Evolutionary conservation across 2,797 vertebrate species (phyloP), one percentile per base, ranked within the genome.

Genomic region (Pangasius djambal): DNA sequence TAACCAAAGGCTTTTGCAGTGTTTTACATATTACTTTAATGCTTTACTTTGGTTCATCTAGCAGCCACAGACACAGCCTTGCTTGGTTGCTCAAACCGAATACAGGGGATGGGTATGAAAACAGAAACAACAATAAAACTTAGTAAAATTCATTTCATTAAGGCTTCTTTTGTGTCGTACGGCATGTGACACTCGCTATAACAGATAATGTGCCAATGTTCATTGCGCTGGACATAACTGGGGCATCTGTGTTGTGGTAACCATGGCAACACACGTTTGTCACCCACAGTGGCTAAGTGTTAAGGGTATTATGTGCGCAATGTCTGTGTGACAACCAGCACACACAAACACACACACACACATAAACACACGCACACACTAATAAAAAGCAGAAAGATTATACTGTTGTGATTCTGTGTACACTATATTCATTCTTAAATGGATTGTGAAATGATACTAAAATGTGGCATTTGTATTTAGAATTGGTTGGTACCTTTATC

Each of bases 211-310:
- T 92, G 90, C 88, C 90, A 91, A 87, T 90, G 86, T 87, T 91
- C 92, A 92, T 90, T 61, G 92, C 93, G 81, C 91, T 91, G 90
- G 94, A 94, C 92, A 89, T 84, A 94, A 92, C 93, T 95, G 92
- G 95, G 95, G 95, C 95, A 95, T 94, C 95, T 94, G 94, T 94
- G 94, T 95, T 95, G 93, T 94, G 92, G 96, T 96, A 94, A 91
- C 96, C 92, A 96, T 96, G 95, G 96, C 94, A 95, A 96, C 95
- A 13, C 74, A 87, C 88, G 89, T 92, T 92, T 91, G 90, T 90
- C 92, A 94, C 94, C 92, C 89, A 95, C 93, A 94, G 95, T 93
- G 94, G 94, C 93, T 95, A 96, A 89, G 90, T 85, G 44, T 83
- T 90, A 88, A 90, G 87, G 82, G 89, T 81, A 88, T 83, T 89